phyloP scores from a whole-genome alignment of 2,113 vertebrate genomes.

The Struthio camelus region DNA sequence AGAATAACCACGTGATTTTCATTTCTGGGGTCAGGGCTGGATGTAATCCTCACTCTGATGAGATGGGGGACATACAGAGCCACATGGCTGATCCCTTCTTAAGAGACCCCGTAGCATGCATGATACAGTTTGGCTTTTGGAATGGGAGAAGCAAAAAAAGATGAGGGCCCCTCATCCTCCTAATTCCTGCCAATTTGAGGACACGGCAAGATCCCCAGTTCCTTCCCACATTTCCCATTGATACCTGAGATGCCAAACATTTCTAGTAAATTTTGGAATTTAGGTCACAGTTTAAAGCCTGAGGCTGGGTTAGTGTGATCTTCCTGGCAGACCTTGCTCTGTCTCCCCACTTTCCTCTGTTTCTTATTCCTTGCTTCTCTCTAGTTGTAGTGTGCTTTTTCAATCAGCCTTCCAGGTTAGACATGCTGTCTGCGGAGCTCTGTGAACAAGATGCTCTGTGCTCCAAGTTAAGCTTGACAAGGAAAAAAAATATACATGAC shows the following conservation, averaged over 20 bases:
- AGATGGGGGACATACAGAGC: rapidly evolving
- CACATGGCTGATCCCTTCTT: not conserved
- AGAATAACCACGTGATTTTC: not conserved
- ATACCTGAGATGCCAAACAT: not conserved
- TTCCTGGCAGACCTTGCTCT: not conserved
- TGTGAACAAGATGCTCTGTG: not conserved
- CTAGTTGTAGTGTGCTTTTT: not conserved
- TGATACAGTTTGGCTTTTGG: not conserved
- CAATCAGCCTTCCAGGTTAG: not conserved
- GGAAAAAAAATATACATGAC: not conserved
- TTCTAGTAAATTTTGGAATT: not conserved
- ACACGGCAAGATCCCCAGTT: not conserved
- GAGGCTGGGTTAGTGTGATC: not conserved
- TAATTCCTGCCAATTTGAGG: not conserved
- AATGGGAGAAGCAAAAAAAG: not conserved
- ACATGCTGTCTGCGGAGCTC: not conserved
- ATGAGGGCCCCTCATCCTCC: not conserved
- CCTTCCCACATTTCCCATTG: not conserved
- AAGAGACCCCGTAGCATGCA: not conserved
- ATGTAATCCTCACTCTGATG: not conserved
- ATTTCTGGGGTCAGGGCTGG: not conserved
- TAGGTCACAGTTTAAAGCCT: not conserved
- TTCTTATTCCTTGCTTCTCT: not conserved
- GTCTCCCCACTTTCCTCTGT: not conserved
- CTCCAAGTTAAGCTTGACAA: not conserved